These are phyloP conservation scores for Athalia circularis DNA, from an alignment of 2,888 invertebrate species.

Conservation along the genomic window DNA sequence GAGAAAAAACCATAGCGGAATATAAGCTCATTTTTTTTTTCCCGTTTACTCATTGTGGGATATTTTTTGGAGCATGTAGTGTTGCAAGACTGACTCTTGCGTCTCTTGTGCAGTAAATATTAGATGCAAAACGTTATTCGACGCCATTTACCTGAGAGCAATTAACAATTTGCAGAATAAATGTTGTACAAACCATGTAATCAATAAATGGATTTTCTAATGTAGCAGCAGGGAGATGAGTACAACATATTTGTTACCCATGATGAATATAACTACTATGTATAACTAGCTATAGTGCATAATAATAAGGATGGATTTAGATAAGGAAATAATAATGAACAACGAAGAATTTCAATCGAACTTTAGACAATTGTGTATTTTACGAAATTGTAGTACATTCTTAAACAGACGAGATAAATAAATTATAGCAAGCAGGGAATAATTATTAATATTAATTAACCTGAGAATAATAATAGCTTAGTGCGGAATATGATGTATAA, in stretches of 20 bases:
- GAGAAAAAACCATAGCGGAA: slow-evolving; percentile 67
- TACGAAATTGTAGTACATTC: background rate
- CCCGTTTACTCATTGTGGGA: slow-evolving; percentile 41
- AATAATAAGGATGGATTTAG: background rate
- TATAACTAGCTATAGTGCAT: background rate
- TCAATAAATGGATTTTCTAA: background rate
- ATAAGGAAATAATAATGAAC: slow-evolving; percentile 20
- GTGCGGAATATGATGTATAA: background rate
- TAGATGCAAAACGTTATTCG: background rate
- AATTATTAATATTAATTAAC: slow-evolving; percentile 10
- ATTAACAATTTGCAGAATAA: background rate
- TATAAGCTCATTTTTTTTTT: slow-evolving; percentile 54
- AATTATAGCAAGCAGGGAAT: slow-evolving; percentile 12
- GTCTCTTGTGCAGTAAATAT: slow-evolving; percentile 36
- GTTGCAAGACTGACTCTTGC: slow-evolving; percentile 42
- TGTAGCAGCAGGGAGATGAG: background rate
- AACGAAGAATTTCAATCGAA: slow-evolving; percentile 11
- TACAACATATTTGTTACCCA: background rate
- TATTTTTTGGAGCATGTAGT: slow-evolving; percentile 18
- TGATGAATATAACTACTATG: background rate
- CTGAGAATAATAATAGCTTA: background rate
- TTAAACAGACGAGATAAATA: background rate
- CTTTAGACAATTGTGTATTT: background rate
- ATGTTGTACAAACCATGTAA: background rate
- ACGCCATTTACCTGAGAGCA: slow-evolving; percentile 19